Conservation (phyloP, 2,113 vertebrate species). For the Rana temporaria region DNA sequence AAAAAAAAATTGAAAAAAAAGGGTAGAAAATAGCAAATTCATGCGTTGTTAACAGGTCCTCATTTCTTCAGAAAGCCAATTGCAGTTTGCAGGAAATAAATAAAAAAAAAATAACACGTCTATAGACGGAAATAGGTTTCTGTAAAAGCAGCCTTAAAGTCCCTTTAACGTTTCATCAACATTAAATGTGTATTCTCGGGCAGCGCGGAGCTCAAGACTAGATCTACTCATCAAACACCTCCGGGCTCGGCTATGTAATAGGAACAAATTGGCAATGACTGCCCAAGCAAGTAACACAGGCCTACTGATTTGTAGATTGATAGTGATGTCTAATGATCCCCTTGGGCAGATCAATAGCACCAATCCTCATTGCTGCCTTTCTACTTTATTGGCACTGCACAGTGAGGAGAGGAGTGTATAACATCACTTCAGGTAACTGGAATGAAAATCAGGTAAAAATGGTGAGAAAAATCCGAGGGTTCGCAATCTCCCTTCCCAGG, state of each 20-base stretch:
- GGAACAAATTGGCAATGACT: conserved; percentile 99
- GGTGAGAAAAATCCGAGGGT: not conserved
- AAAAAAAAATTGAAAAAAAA: not conserved
- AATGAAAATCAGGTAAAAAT: conserved; percentile 2
- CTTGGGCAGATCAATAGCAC: conserved; percentile 99
- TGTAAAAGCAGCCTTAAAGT: conserved; percentile 46
- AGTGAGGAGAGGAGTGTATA: conserved; percentile 59
- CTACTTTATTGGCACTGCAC: conserved; percentile 91
- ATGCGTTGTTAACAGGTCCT: conserved; percentile 37
- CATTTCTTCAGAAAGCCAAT: conserved; percentile 15
- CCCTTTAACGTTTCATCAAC: conserved; percentile 60
- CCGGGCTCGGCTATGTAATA: conserved; percentile 92
- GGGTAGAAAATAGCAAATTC: not conserved
- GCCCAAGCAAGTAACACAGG: conserved; percentile 89
- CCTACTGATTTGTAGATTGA: conserved; percentile 96
- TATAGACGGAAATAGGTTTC: conserved; percentile 21
- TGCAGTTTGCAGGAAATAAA: conserved; percentile 57
- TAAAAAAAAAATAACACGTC: not conserved
- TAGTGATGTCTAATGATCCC: conserved; percentile 99
- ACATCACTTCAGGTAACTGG: conserved; percentile 42
- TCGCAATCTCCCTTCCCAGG: not conserved
- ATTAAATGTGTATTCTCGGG: conserved; percentile 66
- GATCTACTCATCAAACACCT: conserved; percentile 90
- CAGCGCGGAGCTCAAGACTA: conserved; percentile 77
- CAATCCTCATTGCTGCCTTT: conserved; percentile 96